Evolutionary conservation across 2,888 invertebrate species (phyloP).

Genomic region (Euproctis similis): DNA sequence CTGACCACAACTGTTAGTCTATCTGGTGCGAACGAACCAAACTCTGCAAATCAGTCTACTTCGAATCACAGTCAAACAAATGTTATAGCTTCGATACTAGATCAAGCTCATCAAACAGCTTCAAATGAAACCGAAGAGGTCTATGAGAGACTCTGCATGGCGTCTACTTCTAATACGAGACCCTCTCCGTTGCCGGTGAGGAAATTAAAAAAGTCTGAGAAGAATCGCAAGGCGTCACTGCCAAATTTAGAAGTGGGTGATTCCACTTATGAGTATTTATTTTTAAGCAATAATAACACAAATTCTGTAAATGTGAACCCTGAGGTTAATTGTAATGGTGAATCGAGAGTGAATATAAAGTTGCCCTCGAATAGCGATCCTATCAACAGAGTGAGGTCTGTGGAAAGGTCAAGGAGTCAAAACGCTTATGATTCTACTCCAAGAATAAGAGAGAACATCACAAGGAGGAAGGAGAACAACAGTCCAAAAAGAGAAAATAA

Average conservation of each 20-base stretch:
- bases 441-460: slow-evolving; percentile 31
- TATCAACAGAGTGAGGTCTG: slow-evolving; percentile 15
- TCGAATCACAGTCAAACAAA: slow-evolving; percentile 2
- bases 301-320: slow-evolving; percentile 8
- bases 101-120: slow-evolving; percentile 6
- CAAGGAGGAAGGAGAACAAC: slow-evolving; percentile 36
- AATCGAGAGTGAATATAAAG: slow-evolving; percentile 10
- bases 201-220: slow-evolving; percentile 39
- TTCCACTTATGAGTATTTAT: slow-evolving; percentile 57
- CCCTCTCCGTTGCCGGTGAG: slow-evolving; percentile 40
- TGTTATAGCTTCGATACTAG: slow-evolving; percentile 8
- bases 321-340: slow-evolving; percentile 23
- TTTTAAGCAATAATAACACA: slow-evolving; percentile 38
- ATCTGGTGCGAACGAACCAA: slow-evolving; percentile 27
- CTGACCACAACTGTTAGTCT: slow-evolving; percentile 58
- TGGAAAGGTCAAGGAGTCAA: slow-evolving; percentile 58
- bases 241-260: slow-evolving; percentile 53
- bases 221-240: slow-evolving; percentile 50
- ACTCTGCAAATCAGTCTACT: slow-evolving; percentile 6
- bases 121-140: slow-evolving; percentile 28
- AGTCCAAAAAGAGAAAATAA: slow-evolving; percentile 48
- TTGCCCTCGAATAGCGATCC: slow-evolving; percentile 8
- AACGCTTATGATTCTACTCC: slow-evolving; percentile 45
- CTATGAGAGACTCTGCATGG: slow-evolving; percentile 58
- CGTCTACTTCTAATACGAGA: slow-evolving; percentile 42